Conservation (phyloP, 2,113 vertebrate genomes). For the Poecilia latipinna region DNA sequence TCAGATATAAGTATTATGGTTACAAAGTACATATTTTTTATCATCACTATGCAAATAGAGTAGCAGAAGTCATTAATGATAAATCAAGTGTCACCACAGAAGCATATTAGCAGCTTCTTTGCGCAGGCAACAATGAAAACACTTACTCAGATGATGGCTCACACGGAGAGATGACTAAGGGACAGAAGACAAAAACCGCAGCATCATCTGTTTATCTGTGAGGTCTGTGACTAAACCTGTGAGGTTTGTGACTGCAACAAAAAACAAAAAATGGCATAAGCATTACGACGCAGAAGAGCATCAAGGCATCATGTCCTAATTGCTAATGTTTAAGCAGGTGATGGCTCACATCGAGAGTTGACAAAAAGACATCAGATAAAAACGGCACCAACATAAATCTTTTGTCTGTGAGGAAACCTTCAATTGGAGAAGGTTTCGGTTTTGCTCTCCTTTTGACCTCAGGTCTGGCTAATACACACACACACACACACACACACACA, state of each 20-base stretch:
- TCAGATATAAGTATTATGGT: not conserved
- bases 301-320: not conserved
- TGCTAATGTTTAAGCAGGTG: too few species aligned
- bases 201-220: not conserved
- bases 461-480: too few species aligned
- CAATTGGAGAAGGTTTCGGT: too few species aligned
- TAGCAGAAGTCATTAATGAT: not conserved
- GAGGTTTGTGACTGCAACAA: not conserved
- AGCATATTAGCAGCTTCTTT: not conserved
- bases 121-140: not conserved
- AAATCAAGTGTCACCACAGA: not conserved
- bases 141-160: constrained; percentile 36
- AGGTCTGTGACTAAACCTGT: constrained; percentile 1
- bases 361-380: too few species aligned
- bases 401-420: too few species aligned
- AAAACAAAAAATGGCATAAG: not conserved
- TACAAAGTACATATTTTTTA: not conserved
- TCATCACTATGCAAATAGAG: not conserved
- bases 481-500: too few species aligned
- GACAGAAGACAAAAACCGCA: not conserved
- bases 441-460: too few species aligned
- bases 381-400: too few species aligned
- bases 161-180: constrained; percentile 6
- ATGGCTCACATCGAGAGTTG: too few species aligned
- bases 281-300: not conserved